phyloP scores from a whole-genome alignment of 2,888 invertebrate genomes.

The Smittia sp. region DNA sequence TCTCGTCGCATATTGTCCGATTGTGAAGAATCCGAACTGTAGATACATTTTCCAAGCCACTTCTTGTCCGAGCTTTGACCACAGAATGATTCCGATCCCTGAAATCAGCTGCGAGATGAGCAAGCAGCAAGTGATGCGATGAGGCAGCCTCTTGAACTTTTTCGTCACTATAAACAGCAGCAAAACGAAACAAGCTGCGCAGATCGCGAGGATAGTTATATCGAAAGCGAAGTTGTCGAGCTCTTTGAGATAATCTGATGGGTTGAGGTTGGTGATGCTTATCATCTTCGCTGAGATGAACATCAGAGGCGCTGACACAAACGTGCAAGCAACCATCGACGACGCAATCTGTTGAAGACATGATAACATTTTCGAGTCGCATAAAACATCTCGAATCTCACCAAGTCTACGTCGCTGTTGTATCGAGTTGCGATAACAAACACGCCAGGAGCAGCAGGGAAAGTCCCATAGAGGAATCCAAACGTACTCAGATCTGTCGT shows the following conservation, averaged over 20 bases:
- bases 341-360: constrained; percentile 69
- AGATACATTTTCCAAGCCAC: constrained; percentile 65
- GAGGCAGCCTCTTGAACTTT: constrained; percentile 75
- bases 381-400: constrained; percentile 48
- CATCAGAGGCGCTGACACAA: constrained; percentile 92
- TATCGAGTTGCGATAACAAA: constrained; percentile 92
- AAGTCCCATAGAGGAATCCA: constrained; percentile 93
- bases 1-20: constrained; percentile 76
- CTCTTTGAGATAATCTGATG: constrained; percentile 71
- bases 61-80: constrained; percentile 60
- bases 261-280: constrained; percentile 67
- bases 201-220: constrained; percentile 73
- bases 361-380: constrained; percentile 34
- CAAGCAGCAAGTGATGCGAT: constrained; percentile 75
- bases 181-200: constrained; percentile 77
- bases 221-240: constrained; percentile 79
- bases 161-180: constrained; percentile 70
- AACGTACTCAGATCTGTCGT: constrained; percentile 83
- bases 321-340: constrained; percentile 92
- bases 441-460: constrained; percentile 94
- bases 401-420: constrained; percentile 80
- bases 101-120: constrained; percentile 72
- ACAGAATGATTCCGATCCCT: constrained; percentile 72
- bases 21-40: constrained; percentile 73
- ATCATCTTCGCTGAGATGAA: constrained; percentile 93